Evolutionary conservation across 2,888 invertebrate species (phyloP).

Genomic region (Rotaria magnacalcarata): DNA sequence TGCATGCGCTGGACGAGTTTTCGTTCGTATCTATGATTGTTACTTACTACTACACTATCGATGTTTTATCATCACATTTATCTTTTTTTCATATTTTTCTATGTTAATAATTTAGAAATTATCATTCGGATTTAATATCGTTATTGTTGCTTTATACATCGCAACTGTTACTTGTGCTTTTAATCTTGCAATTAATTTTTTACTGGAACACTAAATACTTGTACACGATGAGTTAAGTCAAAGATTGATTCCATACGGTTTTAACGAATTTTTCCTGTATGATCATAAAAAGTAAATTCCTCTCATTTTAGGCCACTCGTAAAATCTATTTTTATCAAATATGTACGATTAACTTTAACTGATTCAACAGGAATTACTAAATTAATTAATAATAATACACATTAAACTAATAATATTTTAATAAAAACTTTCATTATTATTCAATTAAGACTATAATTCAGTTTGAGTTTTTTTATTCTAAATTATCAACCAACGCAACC

Average conservation of each 20-base stretch:
- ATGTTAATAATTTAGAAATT: not conserved
- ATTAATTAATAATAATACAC: too few relatives aligned
- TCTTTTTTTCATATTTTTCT: too few relatives aligned
- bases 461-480: too few relatives aligned
- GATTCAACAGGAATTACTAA: too few relatives aligned
- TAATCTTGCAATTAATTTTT: not conserved
- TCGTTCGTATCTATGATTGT: too few relatives aligned
- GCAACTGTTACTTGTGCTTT: not conserved
- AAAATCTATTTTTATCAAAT: not conserved
- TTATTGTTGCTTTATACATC: not conserved
- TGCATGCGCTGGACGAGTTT: too few relatives aligned
- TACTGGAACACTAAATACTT: not conserved
- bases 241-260: conserved; percentile 10
- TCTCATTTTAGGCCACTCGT: not conserved
- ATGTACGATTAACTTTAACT: not conserved
- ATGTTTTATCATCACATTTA: too few relatives aligned
- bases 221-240: not conserved
- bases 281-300: not conserved
- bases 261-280: not conserved
- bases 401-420: too few relatives aligned
- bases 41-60: too few relatives aligned
- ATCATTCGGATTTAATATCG: not conserved
- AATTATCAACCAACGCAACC: too few relatives aligned
- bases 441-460: too few relatives aligned
- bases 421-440: too few relatives aligned